Evolutionary conservation across 2,797 vertebrate genomes (phyloP), one percentile per base, ranked within the genome.

Genomic region (Cebuella pygmaea): DNA sequence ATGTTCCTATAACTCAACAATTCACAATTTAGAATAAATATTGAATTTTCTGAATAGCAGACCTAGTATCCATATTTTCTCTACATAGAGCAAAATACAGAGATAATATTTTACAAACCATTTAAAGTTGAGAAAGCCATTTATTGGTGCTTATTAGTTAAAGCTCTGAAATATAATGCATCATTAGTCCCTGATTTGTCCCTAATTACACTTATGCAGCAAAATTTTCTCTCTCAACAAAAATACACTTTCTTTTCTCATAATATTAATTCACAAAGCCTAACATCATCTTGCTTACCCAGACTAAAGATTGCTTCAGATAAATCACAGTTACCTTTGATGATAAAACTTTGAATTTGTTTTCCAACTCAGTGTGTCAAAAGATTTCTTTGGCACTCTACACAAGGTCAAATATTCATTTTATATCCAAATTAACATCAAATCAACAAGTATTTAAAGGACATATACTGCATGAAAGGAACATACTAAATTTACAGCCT

Each of bases 171-270:
- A 92, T 89, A 89, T 61, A 94, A 95, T 87, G 75, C 85, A 95
- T 74, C 92, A 61, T 96, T 93, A 97, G 91, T 92, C 55, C 89
- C 92, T 91, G 55, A 97, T 97, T 97, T 97, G 44, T 64, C 70
- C 70, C 78, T 97, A 95, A 96, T 95, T 97, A 76, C 24, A 96
- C 41, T 94, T 94, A 80, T 3, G 13, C 20, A 59, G 76, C n/a
- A 89, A 96, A 92, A 90, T 93, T 96, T 93, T 92, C 55, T 90
- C 33, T 96, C 39, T 70, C 22, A 88, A 88, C 50, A 90, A 92
- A 97, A 97, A 93, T 80, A 94, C 70, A 89, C 26, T 70, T 84
- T 46, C 10, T 96, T 11, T 52, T 72, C n/a, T 92, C 30, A 11
- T 80, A 80, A 74, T 44, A 64, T 76, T 83, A 90, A 52, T 90